Percentiles rank a stretch among this genome's conserved stretches.
Conservation (phyloP, 2,113 vertebrate species). For the Oceanodroma tethys region DNA sequence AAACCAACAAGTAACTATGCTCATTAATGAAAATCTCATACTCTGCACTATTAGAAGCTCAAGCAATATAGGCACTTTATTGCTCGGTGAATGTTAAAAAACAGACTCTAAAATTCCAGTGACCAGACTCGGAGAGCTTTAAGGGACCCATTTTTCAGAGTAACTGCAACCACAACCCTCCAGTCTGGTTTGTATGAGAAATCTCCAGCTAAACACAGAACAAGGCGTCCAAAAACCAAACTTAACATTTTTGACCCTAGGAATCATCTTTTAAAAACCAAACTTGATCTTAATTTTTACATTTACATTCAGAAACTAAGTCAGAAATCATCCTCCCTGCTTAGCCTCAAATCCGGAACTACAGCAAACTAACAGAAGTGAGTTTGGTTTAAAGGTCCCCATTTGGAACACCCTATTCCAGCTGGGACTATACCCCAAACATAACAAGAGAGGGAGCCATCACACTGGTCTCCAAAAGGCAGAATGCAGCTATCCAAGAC, state of each 20-base stretch:
- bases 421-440: neutral
- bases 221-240: neutral
- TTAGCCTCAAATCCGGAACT: neutral
- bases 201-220: neutral
- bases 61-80: neutral
- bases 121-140: neutral
- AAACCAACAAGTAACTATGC: neutral
- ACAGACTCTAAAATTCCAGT: neutral
- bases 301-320: neutral
- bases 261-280: neutral
- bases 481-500: neutral
- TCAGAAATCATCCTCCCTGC: neutral
- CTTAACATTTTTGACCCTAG: neutral
- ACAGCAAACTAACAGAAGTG: neutral
- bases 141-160: neutral
- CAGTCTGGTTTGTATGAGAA: neutral
- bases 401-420: neutral
- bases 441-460: slow-evolving; percentile 45
- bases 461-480: neutral
- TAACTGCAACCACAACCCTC: neutral
- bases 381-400: neutral
- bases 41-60: neutral
- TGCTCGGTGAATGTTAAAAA: neutral
- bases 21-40: neutral
- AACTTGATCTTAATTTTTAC: neutral